Percentiles rank a stretch among this genome's conserved stretches.
Conservation (phyloP, 2,113 vertebrate genomes). For the Todiramphus saurophagus region DNA sequence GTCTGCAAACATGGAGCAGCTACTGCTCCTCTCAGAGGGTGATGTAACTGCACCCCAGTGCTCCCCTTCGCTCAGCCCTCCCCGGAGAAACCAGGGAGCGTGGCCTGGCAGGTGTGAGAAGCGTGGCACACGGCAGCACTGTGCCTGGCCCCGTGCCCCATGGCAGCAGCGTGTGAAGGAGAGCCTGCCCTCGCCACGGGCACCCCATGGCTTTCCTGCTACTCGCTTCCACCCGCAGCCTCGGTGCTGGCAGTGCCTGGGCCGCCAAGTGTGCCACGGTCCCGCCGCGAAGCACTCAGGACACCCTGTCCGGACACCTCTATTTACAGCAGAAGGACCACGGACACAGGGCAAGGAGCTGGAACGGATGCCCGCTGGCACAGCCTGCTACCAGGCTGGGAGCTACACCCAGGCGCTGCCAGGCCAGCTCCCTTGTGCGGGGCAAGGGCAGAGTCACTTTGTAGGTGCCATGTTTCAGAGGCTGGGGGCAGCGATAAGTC, state of each 20-base stretch:
- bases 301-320: background rate
- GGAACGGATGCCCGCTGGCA: background rate
- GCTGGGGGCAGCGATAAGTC: background rate
- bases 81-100: fast-evolving
- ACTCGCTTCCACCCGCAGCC: background rate
- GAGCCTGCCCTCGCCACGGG: fast-evolving
- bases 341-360: background rate
- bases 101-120: background rate
- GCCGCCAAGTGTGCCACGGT: fast-evolving
- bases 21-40: background rate
- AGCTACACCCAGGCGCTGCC: background rate
- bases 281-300: background rate
- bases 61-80: background rate
- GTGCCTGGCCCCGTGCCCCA: background rate
- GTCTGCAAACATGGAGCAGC: background rate
- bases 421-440: fast-evolving
- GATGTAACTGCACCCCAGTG: background rate
- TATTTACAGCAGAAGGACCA: background rate
- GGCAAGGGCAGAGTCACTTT: background rate
- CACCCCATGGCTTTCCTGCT: background rate
- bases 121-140: fast-evolving
- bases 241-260: background rate
- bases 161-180: background rate
- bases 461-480: background rate
- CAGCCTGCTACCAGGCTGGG: background rate